Evolutionary conservation across 1,140 invertebrate species (phyloP), one percentile per base, ranked within the genome.

Genomic region (Idris sp.): DNA sequence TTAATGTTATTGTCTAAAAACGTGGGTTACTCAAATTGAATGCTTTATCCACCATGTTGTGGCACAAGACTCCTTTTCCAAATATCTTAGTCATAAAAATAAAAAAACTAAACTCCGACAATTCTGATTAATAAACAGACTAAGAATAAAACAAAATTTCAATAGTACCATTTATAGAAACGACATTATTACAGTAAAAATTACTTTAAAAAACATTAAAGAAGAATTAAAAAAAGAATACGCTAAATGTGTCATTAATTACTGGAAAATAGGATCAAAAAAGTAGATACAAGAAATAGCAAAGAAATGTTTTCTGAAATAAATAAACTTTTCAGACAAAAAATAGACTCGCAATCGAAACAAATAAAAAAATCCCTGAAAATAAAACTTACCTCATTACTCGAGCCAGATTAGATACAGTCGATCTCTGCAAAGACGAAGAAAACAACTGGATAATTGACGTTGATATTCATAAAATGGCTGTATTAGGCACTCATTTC

Each of bases 261-360:
- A 64, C 19, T 64, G 59, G 59, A 11, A 2, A 35, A 40, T 0
- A 43, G 15, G 36, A 64, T 64, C 0, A 11, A 8, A 4, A 53
- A 53, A 44, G 53, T 64, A 0, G 35, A 26, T 0, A 6, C 22
- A 2, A 43, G n/a, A 11, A 30, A 44, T 36, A 19, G 11, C 4
- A 8, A 10, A 0, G 44, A 53, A 1, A 64, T 53, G 59, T 64
- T 64, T 5, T 36, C 59, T 0, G 48, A 64, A 28, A 53, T 64
- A 10, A 64, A 64, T 9, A 53, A 30, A 43, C 4, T 64, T 11
- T 64, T 64, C 15, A 43, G 44, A 35, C 31, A 19, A 30, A 61
- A 35, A 40, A 38, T 13, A 11, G 19, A 8, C 48, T 61, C 3
- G n/a, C 26, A 8, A 58, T 58, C 9, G 54, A 58, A 8, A 58